A percentile compares a stretch with the other conserved stretches of the same genome.
Conservation (phyloP, 1,140 invertebrate species). For the Armadillidium nasatum region DNA sequence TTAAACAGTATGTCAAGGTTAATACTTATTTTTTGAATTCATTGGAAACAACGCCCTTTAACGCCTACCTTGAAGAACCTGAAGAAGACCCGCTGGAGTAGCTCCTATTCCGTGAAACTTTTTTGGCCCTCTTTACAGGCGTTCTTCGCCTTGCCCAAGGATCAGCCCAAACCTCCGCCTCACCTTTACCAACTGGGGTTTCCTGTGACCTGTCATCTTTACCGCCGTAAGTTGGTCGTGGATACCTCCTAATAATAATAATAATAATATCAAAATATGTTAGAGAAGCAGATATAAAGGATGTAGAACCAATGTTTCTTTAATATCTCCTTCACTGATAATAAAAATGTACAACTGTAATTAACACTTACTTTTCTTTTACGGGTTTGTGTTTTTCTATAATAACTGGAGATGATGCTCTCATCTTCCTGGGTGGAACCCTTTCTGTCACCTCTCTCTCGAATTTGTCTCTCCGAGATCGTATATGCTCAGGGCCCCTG, state of each 20-base stretch:
- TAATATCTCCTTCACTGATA: no score
- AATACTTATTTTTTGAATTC: not conserved
- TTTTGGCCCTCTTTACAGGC: constrained; percentile 26
- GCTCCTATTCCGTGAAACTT: not conserved
- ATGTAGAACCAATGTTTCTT: no score
- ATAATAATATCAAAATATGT: no score
- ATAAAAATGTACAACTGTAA: no score
- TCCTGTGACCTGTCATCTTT: constrained; percentile 19
- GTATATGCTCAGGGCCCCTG: constrained; percentile 44
- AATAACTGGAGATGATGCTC: constrained; percentile 1
- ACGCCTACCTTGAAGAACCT: not conserved
- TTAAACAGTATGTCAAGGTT: no score
- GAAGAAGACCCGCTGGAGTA: constrained; percentile 1
- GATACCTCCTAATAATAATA: constrained; percentile 8
- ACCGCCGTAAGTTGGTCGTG: not conserved
- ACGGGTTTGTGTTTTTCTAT: no score
- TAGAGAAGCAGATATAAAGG: no score
- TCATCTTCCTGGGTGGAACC: constrained; percentile 22
- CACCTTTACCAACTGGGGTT: constrained; percentile 1
- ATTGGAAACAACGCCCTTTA: not conserved
- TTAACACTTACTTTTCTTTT: not conserved
- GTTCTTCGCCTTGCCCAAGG: constrained; percentile 37
- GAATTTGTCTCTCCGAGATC: constrained; percentile 35
- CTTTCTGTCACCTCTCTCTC: constrained; percentile 35
- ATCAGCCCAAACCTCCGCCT: constrained; percentile 39